A percentile compares a stretch with the other conserved stretches of the same genome.
phyloP scores from a whole-genome alignment of 1,140 invertebrate genomes.

The Drosophila micromelanica region DNA sequence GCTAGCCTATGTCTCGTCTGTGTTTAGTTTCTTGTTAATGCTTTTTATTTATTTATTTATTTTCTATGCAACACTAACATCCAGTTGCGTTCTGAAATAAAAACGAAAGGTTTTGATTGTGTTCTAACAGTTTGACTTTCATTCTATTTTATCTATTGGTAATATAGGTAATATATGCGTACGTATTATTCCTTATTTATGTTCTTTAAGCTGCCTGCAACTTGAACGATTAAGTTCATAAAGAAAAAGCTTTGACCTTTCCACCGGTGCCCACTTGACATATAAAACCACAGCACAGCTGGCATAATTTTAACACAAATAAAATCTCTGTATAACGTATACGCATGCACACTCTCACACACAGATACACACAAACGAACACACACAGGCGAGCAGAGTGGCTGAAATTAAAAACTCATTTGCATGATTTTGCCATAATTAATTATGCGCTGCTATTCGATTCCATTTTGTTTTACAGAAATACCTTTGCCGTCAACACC shows the following conservation, averaged over 20 bases:
- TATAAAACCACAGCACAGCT: conserved; percentile 47
- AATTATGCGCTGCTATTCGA: conserved; percentile 74
- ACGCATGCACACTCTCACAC: background rate
- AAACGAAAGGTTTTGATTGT: background rate
- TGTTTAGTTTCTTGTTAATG: conserved; percentile 35
- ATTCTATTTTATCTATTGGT: too few species aligned
- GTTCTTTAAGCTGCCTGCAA: conserved; percentile 32
- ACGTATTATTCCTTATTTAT: conserved; percentile 12
- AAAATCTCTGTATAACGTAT: background rate
- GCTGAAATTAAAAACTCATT: conserved; percentile 71
- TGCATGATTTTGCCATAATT: conserved; percentile 67
- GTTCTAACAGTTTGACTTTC: background rate
- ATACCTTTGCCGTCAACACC: conserved; percentile 84
- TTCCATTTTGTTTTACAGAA: conserved; percentile 75
- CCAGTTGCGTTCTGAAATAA: background rate
- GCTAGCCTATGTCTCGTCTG: background rate
- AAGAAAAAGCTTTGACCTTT: conserved; percentile 50
- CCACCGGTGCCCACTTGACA: conserved; percentile 55
- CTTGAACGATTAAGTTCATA: conserved; percentile 21
- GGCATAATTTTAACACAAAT: background rate
- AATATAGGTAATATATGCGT: conserved; percentile 14
- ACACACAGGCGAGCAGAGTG: background rate
- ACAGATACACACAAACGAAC: background rate
- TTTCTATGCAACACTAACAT: conserved; percentile 50
- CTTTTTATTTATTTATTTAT: conserved; percentile 69